Conservation (phyloP, 2,888 invertebrate species). For the Melinaea marsaeus region DNA sequence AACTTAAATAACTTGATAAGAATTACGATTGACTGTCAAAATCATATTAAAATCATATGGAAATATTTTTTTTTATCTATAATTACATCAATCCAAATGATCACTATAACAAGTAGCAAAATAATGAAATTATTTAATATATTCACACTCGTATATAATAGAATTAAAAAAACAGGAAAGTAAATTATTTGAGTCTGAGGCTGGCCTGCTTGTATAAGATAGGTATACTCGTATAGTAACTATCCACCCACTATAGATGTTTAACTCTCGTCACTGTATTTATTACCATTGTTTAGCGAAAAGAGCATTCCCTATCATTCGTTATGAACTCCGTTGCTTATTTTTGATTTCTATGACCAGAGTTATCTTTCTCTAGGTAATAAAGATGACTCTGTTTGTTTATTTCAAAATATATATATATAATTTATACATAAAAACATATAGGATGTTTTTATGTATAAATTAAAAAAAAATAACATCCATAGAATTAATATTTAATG, state of each 20-base stretch:
- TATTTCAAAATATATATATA: no score
- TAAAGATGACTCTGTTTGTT: no score
- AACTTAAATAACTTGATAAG: no score
- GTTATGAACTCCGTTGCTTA: constrained; percentile 57
- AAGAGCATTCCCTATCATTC: constrained; percentile 70
- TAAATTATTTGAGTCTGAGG: neutral
- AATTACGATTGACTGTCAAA: no score
- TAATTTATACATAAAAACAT: no score
- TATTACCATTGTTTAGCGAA: constrained; percentile 76
- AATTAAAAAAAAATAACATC: neutral
- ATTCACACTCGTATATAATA: neutral
- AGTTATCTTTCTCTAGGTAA: neutral
- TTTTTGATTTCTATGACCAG: constrained; percentile 24
- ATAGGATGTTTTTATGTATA: no score
- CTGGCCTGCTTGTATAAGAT: constrained; percentile 28
- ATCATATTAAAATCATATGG: no score
- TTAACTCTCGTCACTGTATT: constrained; percentile 71
- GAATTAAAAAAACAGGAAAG: neutral
- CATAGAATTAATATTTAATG: neutral
- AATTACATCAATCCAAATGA: no score
- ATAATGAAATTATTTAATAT: neutral
- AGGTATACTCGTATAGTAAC: constrained; percentile 35
- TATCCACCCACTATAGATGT: constrained; percentile 46
- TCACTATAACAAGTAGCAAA: no score
- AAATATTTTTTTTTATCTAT: no score